These are phyloP conservation scores for Paralichthys olivaceus DNA, from an alignment of 2,113 vertebrate species.

Conservation along the genomic window DNA sequence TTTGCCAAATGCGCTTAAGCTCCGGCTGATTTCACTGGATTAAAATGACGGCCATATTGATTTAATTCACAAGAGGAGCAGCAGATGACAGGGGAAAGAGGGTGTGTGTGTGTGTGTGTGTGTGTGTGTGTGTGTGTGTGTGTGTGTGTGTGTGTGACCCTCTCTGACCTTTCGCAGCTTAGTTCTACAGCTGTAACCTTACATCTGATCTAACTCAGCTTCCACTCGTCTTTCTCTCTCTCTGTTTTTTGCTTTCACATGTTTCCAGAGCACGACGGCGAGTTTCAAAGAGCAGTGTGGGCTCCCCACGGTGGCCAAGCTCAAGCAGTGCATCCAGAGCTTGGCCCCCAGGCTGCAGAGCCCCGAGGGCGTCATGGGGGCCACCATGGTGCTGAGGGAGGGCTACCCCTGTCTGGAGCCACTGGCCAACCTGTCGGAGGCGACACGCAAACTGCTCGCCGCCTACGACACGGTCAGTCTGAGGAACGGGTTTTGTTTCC, in stretches of 20 bases:
- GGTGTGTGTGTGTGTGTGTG: not conserved
- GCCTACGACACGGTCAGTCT: slow-evolving; percentile 90
- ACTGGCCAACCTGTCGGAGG: slow-evolving; percentile 83
- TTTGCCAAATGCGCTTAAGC: slow-evolving; percentile 50
- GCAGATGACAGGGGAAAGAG: slow-evolving; percentile 23
- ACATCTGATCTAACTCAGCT: slow-evolving; percentile 39
- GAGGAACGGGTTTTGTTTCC: too few species aligned
- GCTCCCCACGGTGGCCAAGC: slow-evolving; percentile 91
- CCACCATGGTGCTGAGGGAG: slow-evolving; percentile 89
- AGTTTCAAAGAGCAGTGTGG: slow-evolving; percentile 97
- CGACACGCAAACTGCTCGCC: slow-evolving; percentile 90
- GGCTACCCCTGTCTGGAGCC: slow-evolving; percentile 91
- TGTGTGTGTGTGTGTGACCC: slow-evolving; percentile 12
- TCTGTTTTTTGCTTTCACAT: slow-evolving; percentile 7
- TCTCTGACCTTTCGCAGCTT: slow-evolving; percentile 28
- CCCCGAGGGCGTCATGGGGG: slow-evolving; percentile 85
- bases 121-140: slow-evolving; percentile 3
- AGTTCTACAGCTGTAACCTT: slow-evolving; percentile 34
- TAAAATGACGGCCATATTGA: slow-evolving; percentile 57
- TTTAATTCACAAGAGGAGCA: slow-evolving; percentile 37
- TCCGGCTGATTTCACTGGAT: slow-evolving; percentile 53
- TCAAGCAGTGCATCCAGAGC: slow-evolving; percentile 97
- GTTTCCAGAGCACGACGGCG: slow-evolving; percentile 87
- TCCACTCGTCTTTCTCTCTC: not conserved
- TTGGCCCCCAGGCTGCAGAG: slow-evolving; percentile 89